These are phyloP conservation scores for Geococcyx californianus DNA, from an alignment of 2,113 vertebrate species.

Conservation along the genomic window DNA sequence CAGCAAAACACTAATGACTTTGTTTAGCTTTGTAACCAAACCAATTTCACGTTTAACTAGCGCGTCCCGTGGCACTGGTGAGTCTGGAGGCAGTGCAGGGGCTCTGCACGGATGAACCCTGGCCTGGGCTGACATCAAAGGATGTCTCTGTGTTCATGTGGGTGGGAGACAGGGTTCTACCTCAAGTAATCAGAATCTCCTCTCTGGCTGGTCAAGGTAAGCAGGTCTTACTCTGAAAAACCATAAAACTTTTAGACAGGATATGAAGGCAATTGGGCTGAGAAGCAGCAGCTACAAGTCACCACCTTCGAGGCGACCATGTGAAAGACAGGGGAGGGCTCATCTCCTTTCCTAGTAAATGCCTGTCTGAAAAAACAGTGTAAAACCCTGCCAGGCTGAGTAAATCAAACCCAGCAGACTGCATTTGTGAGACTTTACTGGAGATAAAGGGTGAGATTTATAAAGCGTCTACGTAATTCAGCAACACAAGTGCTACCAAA, in stretches of 20 bases:
- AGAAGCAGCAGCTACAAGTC: neutral
- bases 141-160: neutral
- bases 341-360: neutral
- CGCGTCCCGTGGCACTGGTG: neutral
- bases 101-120: neutral
- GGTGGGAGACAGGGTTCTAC: neutral
- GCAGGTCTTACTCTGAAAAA: neutral
- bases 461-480: neutral
- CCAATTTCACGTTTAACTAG: neutral
- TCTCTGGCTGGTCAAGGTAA: neutral
- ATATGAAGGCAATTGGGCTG: neutral
- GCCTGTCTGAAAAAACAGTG: neutral
- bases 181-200: neutral
- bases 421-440: neutral
- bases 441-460: constrained; percentile 40
- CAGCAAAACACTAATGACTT: neutral
- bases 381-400: neutral
- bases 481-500: neutral
- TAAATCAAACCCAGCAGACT: neutral
- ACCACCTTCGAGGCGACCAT: neutral
- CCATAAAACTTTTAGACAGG: neutral
- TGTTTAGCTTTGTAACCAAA: neutral
- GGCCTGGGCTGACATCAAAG: neutral
- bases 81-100: neutral
- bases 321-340: neutral